Conservation (phyloP, 2,113 vertebrate species). For the Chaetodon trifascialis region DNA sequence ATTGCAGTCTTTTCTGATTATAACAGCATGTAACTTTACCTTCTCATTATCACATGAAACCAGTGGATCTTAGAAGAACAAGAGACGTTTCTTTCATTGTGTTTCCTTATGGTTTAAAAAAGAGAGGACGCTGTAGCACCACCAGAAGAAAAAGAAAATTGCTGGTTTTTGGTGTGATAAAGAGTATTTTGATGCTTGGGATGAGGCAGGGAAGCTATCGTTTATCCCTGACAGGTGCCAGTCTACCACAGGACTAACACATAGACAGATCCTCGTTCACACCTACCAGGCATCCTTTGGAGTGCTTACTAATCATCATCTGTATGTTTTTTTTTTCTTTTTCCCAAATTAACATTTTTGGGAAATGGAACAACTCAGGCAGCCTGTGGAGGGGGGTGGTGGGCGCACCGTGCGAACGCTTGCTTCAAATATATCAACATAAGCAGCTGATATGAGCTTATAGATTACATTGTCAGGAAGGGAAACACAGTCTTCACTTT, state of each 20-base stretch:
- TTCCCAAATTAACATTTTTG: neutral
- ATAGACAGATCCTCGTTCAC: neutral
- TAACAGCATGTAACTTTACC: no score
- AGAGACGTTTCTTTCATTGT: neutral
- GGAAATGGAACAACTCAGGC: neutral
- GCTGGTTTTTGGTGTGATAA: neutral
- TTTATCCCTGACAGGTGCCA: neutral
- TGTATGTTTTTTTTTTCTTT: no score
- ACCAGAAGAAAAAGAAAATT: neutral
- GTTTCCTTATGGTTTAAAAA: no score
- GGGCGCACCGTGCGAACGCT: no score
- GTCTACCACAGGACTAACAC: neutral
- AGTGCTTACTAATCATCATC: neutral
- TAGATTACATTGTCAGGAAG: no score
- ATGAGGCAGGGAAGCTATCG: neutral
- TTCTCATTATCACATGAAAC: neutral
- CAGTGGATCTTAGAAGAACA: neutral
- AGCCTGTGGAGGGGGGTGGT: neutral
- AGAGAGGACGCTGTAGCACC: neutral
- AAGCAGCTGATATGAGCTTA: no score
- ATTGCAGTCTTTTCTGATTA: no score
- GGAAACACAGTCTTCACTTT: no score
- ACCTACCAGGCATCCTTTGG: neutral
- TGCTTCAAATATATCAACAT: no score
- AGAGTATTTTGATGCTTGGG: conserved; percentile 7